These are phyloP conservation scores for Chondrosia reniformis DNA, from an alignment of 37 sponge, comb jelly and placozoan species.

Conservation along the genomic window DNA sequence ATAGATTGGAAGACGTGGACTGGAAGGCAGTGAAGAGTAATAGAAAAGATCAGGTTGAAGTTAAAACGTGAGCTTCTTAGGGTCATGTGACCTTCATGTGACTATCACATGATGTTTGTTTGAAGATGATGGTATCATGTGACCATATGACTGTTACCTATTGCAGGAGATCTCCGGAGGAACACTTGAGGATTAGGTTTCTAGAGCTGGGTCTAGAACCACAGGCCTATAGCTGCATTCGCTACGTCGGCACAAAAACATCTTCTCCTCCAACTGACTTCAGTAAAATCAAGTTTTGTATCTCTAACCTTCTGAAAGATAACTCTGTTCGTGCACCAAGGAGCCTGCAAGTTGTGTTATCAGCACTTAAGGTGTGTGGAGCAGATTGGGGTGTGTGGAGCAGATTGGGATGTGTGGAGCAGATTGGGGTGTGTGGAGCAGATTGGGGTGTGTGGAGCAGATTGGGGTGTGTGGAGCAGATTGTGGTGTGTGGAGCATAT, in stretches of 20 bases:
- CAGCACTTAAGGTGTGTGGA: constrained; percentile 54
- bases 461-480: too few species aligned
- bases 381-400: too few species aligned
- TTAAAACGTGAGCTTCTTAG: too few species aligned
- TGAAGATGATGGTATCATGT: background rate
- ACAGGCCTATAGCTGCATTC: constrained; percentile 73
- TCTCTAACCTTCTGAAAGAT: constrained; percentile 51
- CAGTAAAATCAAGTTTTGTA: constrained; percentile 28
- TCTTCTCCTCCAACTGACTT: constrained; percentile 69
- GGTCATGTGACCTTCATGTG: too few species aligned
- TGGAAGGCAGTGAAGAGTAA: background rate
- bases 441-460: too few species aligned
- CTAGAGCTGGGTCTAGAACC: constrained; percentile 51
- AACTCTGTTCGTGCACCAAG: constrained; percentile 71
- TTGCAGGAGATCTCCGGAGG: constrained; percentile 43
- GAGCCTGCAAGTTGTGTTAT: constrained; percentile 44
- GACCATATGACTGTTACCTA: background rate
- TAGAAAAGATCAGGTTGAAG: background rate
- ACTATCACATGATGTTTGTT: too few species aligned
- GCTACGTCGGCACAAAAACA: constrained; percentile 76
- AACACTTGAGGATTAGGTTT: constrained; percentile 56
- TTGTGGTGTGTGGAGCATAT: too few species aligned
- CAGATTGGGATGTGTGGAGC: too few species aligned
- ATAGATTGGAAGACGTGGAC: background rate
- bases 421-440: too few species aligned